Evolutionary conservation across 1,140 invertebrate genomes (phyloP), one percentile per base, ranked within the genome.

Genomic region (Oryctes rhinoceros): DNA sequence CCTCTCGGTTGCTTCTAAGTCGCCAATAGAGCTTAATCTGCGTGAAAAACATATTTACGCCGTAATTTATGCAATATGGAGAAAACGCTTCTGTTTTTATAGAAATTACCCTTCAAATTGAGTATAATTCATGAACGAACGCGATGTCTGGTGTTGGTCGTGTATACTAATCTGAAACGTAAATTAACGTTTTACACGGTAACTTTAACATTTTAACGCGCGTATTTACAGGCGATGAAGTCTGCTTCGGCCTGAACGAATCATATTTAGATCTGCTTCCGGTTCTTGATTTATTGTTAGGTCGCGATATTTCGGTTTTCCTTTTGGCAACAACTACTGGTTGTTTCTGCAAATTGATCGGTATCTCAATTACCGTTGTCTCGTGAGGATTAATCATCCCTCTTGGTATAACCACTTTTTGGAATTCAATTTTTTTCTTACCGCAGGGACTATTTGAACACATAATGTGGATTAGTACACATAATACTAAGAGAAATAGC

Each of bases 341-440:
- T 44, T 81, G 65, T 39, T 79, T 62, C 48, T 82, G 75, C 15
- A 82, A 74, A 44, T 53, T 24, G 9, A 35, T 48, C 15, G 82
- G 82, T 44, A 82, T 81, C 80, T 82, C 82, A 65, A 82, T 79
- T 15, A 82, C 65, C 9, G 82, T 82, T 20, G 80, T 81, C 74
- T 82, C 82, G 24, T 79, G 49, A 9, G 82, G 79, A 76, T 82
- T 81, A 7, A 82, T 76, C 15, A 82, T 59, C 4, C 82, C 82
- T 82, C 80, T 82, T 37, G 82, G 82, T 39, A 82, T 82, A 24
- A 82, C 75, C 24, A 82, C 80, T 79, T 81, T 82, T 44, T 82
- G 82, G 24, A 30, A 65, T 7, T 24, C 35, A 18, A 77, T 62
- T 37, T 76, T 80, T 37, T 78, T 80, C 39, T 75, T 80, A 76